Conservation (phyloP, 2,888 invertebrate species). For the Lissocephala sabroskyi region DNA sequence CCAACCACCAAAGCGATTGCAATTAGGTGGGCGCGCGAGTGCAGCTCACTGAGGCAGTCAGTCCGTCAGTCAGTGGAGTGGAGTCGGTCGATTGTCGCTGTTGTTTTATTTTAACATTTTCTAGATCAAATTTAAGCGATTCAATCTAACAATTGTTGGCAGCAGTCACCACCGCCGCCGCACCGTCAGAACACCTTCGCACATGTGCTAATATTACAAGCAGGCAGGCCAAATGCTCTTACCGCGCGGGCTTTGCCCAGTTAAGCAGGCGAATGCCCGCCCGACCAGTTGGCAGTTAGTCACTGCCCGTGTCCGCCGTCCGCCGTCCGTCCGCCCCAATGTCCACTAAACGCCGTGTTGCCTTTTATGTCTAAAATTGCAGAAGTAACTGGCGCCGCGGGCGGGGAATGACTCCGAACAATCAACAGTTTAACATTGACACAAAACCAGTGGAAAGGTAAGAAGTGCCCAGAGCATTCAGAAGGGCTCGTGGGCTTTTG, state of each 20-base stretch:
- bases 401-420: constrained; percentile 31
- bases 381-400: constrained; percentile 55
- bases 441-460: constrained; percentile 57
- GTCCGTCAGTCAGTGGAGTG: background rate
- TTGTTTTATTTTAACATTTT: constrained; percentile 39
- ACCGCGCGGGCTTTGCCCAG: too few species aligned
- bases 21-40: constrained; percentile 46
- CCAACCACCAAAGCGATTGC: constrained; percentile 9
- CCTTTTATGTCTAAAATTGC: constrained; percentile 66
- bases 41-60: too few species aligned
- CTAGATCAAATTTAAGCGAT: constrained; percentile 65
- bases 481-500: constrained; percentile 18
- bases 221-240: too few species aligned
- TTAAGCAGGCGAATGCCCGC: constrained; percentile 29
- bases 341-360: constrained; percentile 31
- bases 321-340: background rate
- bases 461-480: constrained; percentile 21
- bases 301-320: constrained; percentile 3
- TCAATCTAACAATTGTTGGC: constrained; percentile 48
- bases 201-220: constrained; percentile 64
- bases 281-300: constrained; percentile 18
- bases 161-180: constrained; percentile 21
- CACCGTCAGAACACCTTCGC: constrained; percentile 61
- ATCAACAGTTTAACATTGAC: constrained; percentile 65
- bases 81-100: constrained; percentile 34